These are phyloP conservation scores for Planococcus citri DNA, from an alignment of 1,140 invertebrate genomes.

Conservation along the genomic window DNA sequence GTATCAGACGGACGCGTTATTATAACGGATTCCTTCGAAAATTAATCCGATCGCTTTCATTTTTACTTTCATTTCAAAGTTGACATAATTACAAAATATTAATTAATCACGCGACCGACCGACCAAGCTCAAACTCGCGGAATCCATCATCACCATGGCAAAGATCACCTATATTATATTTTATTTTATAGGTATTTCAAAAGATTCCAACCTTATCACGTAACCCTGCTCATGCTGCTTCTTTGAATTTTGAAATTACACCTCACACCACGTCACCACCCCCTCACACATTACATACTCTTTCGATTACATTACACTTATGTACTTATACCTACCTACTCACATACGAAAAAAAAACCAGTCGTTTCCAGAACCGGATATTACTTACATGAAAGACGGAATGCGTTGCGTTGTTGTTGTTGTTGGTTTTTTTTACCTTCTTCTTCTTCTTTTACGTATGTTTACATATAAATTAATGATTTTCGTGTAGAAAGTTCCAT, in stretches of 20 bases:
- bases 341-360: too few relatives aligned
- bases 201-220: too few relatives aligned
- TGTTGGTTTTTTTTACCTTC: too few relatives aligned
- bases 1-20: too few relatives aligned
- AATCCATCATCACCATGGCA: too few relatives aligned
- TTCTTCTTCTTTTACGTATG: too few relatives aligned
- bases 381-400: neutral
- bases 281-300: too few relatives aligned
- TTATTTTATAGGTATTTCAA: neutral
- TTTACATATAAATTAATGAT: slow-evolving; percentile 1
- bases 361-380: slow-evolving; percentile 1
- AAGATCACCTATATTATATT: too few relatives aligned
- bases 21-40: neutral
- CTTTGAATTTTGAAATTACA: neutral
- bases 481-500: neutral
- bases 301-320: too few relatives aligned
- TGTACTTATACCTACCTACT: too few relatives aligned
- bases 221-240: neutral
- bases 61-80: neutral
- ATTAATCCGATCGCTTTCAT: neutral
- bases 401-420: neutral
- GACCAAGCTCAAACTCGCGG: too few relatives aligned
- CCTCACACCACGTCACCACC: neutral
- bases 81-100: neutral
- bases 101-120: neutral